Base-by-base conservation (phyloP, 2,888 invertebrate species). In the Beris chalybata region DNA sequence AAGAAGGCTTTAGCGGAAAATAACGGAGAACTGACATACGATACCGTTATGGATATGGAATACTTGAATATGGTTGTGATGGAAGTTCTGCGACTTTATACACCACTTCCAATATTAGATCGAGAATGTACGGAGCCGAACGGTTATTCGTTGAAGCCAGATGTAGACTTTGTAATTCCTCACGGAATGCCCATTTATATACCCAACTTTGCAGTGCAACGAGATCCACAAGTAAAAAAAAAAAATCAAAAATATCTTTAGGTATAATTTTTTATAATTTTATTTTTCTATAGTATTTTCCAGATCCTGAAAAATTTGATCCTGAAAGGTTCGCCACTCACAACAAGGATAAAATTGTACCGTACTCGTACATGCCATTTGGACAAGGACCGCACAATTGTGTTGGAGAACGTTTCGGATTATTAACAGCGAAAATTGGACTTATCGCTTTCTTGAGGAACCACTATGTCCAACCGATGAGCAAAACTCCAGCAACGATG, bases 51-150 rank as follows among this genome's bases (percentile, higher is more conserved):
- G 2, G 77, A 80, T 5, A 74, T 84, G 78, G 74, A 77, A 38
- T 83, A 82, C 70, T 73, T 84, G 71, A 80, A 83, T 66, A 81
- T 79, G 72, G 78, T 74, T 30, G 71, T 76, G 15, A 70, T 71
- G 44, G 81, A 81, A 69, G 75, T 76, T 7, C 68, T 81, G 44
- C 75, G 81, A 1, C 69, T 81, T 56, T 81, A 81, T 73, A 81
- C 81, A 0, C 74, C 78, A 0, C 56, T 80, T 5, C 78, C 81
- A 3, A 77, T 80, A 66, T 67, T 81, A 31, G 81, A 81, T 70
- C 74, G 81, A 11, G 73, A 75, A 47, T 81, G 79, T 64, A 77
- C 76, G 5, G 67, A 72, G 5, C 30, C 70, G 6, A 15, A 30
- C 13, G 76, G 74, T 22, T 78, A 76, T 48, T 73, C 76, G 0